Base-by-base conservation (phyloP, 2,113 vertebrate genomes). In the Ia io region DNA sequence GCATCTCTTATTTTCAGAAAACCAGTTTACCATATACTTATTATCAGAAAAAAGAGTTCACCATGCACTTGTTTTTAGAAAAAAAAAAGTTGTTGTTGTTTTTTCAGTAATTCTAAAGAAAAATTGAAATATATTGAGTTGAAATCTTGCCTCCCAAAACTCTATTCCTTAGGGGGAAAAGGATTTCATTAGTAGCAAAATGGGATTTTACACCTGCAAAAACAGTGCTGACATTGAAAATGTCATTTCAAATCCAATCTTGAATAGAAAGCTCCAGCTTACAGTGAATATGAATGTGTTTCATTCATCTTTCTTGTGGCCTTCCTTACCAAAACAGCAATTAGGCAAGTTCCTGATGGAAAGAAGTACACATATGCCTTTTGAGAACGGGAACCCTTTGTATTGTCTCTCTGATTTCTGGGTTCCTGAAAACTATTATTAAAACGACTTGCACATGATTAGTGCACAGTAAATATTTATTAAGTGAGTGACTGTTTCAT, bases 1-100 rank as follows among this genome's bases (percentile, higher is more conserved):
- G 16, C 80, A 51, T 30, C 89, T 91, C 69, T 56, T 77, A 71
- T 84, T 88, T 94, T 94, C 67, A 77, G 44, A 77, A 97, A 94
- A 47, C 18, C 59, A 47, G 20, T 95, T 95, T 90, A 51, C 71
- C 23, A 17, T 30, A 9, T 30, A 25, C 40, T 37, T 71, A 74
- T 74, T 90, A 92, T 93, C 42, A 74, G 53, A 70, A 96, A 32
- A 71, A 69, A 25, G 42, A 49, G 30, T 96, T 95, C 92, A 44
- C 67, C 30, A 11, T 17, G 5, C 9, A 22, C 35, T 12, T 73
- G 70, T 84, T 90, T 94, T 94, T 59, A 76, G 65, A 76, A 97
- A 73, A 94, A 42, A 37, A 37, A 37, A 2, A 37, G 49, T 49
- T 49, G 56, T 59, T 59, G 56, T 59, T 56, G 30, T 95, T 95